Conservation (phyloP, 2,113 vertebrate species). For the Saimiri boliviensis region DNA sequence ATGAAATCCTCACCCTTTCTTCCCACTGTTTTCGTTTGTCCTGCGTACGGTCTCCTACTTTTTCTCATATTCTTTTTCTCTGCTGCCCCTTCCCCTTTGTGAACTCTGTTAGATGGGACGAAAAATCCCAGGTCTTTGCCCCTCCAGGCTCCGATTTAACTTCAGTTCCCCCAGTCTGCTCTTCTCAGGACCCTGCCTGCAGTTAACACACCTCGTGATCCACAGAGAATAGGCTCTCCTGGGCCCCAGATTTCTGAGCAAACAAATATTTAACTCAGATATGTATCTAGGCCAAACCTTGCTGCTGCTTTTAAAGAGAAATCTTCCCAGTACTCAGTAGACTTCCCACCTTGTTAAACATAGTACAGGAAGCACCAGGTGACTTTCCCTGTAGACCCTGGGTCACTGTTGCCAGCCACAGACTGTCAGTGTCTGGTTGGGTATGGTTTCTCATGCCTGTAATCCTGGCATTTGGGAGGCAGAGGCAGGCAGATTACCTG, state of each 20-base stretch:
- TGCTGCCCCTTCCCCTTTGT: background rate
- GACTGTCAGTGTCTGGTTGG: no score
- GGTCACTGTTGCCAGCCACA: accelerated
- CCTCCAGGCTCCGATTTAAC: background rate
- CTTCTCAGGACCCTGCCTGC: accelerated
- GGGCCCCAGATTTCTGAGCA: background rate
- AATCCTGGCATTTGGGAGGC: no score
- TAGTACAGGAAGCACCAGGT: accelerated
- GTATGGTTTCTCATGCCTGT: no score
- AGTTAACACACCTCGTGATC: background rate
- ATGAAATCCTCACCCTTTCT: no score
- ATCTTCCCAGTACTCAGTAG: background rate
- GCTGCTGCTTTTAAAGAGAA: background rate
- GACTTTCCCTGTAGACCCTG: background rate
- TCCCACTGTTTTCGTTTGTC: background rate
- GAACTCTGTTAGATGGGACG: background rate
- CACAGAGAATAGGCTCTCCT: background rate
- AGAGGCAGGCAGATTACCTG: no score
- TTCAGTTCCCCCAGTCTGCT: no score
- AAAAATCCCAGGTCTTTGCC: background rate
- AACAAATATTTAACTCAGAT: background rate
- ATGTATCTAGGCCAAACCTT: accelerated
- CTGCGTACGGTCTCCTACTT: accelerated
- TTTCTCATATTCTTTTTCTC: background rate
- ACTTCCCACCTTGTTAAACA: background rate